Percentiles rank a stretch among this genome's conserved stretches.
These are phyloP conservation scores for Diaphora mendica DNA, from an alignment of 2,888 invertebrate species.

Conservation along the genomic window DNA sequence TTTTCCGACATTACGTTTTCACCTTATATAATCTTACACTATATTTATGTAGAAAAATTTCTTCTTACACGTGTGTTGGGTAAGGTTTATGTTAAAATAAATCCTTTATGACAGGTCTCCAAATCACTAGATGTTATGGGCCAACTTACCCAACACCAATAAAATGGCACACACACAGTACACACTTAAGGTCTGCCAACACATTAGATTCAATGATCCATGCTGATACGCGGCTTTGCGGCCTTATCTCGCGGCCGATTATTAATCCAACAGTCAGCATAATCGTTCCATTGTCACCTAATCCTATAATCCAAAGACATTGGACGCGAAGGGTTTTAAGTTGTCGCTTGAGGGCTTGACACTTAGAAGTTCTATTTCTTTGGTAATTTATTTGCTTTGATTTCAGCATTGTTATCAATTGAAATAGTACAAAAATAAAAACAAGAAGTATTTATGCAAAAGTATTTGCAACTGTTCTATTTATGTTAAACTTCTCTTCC, in stretches of 20 bases:
- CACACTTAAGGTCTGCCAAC: constrained; percentile 1
- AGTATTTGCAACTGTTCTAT: too few species aligned
- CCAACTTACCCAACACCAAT: constrained; percentile 3
- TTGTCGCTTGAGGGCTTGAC: constrained; percentile 13
- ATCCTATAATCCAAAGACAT: constrained; percentile 34
- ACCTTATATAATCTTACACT: too few species aligned
- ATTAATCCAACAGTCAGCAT: constrained; percentile 48
- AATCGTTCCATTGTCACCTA: constrained; percentile 38
- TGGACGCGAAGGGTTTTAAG: constrained; percentile 6
- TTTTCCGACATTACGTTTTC: too few species aligned
- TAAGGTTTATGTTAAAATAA: background rate
- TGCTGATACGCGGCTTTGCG: constrained; percentile 19
- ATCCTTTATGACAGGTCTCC: background rate
- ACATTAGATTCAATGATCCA: constrained; percentile 14
- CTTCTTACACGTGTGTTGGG: too few species aligned
- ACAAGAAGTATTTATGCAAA: background rate
- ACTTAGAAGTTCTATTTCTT: background rate
- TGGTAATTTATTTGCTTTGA: background rate
- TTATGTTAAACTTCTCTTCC: too few species aligned
- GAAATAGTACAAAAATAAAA: background rate
- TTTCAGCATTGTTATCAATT: background rate
- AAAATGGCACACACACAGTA: constrained; percentile 4
- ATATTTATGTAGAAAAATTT: too few species aligned
- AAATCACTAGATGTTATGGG: constrained; percentile 2
- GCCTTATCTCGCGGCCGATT: constrained; percentile 34